Evolutionary conservation across 2,888 invertebrate genomes (phyloP).

Genomic region (Merodon equestris): DNA sequence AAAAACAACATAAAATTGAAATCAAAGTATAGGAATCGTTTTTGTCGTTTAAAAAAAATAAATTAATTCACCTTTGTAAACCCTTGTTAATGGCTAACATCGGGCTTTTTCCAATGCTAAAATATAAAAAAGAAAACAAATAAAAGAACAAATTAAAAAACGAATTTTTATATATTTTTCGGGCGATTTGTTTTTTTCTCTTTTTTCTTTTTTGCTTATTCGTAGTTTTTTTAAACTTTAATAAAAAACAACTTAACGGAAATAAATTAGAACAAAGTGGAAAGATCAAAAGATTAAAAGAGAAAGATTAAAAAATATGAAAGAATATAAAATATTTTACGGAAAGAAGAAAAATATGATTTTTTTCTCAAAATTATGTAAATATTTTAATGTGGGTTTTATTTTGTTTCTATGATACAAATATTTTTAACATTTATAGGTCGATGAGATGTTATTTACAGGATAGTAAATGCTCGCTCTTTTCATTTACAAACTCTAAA

Average conservation of each 20-base stretch:
- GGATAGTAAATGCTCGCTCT: background rate
- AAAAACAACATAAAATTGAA: conserved; percentile 52
- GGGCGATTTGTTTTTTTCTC: conserved; percentile 47
- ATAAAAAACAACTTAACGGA: conserved; percentile 4
- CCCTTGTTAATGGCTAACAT: conserved; percentile 92
- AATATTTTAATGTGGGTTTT: conserved; percentile 42
- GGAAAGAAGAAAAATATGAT: conserved; percentile 15
- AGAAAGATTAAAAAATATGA: background rate
- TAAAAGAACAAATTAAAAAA: conserved; percentile 63
- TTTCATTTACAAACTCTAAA: background rate
- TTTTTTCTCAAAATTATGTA: conserved; percentile 12
- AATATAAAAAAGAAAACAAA: conserved; percentile 80
- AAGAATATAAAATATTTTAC: conserved; percentile 4
- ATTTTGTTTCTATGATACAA: conserved; percentile 6
- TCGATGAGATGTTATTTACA: too few relatives aligned
- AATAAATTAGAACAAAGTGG: conserved; percentile 19
- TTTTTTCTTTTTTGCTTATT: conserved; percentile 13
- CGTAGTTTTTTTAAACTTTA: background rate
- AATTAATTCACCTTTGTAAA: conserved; percentile 87
- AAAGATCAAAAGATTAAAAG: conserved; percentile 10
- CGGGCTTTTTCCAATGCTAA: conserved; percentile 88
- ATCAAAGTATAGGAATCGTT: conserved; percentile 61
- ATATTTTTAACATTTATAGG: background rate
- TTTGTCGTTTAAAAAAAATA: conserved; percentile 72
- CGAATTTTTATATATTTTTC: conserved; percentile 61